Evolutionary conservation across 2,113 vertebrate genomes (phyloP), one percentile per base, ranked within the genome.

Genomic region (Austrofundulus limnaeus): DNA sequence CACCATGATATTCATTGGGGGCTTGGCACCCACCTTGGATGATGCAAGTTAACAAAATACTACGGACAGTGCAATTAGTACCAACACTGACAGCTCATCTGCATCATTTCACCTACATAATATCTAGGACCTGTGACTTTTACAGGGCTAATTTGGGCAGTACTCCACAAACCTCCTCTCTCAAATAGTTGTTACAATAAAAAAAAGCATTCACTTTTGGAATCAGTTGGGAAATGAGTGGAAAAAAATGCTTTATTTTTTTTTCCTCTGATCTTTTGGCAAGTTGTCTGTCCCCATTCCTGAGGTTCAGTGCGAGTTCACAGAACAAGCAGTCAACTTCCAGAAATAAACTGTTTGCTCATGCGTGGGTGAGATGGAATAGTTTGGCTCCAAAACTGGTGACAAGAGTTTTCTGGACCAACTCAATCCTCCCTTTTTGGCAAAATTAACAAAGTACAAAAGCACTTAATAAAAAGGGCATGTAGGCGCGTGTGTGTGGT

Each of bases 281-380:
- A 86, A 60, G 69, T 68, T 56, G 77, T 78, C 65, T 77, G 81
- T 84, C 78, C 83, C 80, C 83, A 79, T 91, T 87, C 83, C 87
- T 83, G 75, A 87, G 81, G 86, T 87, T 89, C 85, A 76, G 77
- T 67, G 77, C 55, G 62, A 90, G 88, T 90, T 89, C 83, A 89
- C 78, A 74, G 85, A 88, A 86, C 80, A 75, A 70, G 41, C 57
- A 71, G 77, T 87, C 78, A 75, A 85, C 74, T 75, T 86, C 86
- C 88, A 91, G 85, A 92, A 92, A 91, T 91, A 92, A 92, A 89
- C 88, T 81, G 79, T 90, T 87, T 89, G 88, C 90, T 92, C 85
- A 89, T 88, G 87, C 77, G 80, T 87, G 87, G 88, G 84, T 87
- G 89, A 62, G 19, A 87, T 81, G 80, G 82, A 92, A 90, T 85